Evolutionary conservation across 2,113 vertebrate species (phyloP).

Genomic region (Falcunculus frontatus): DNA sequence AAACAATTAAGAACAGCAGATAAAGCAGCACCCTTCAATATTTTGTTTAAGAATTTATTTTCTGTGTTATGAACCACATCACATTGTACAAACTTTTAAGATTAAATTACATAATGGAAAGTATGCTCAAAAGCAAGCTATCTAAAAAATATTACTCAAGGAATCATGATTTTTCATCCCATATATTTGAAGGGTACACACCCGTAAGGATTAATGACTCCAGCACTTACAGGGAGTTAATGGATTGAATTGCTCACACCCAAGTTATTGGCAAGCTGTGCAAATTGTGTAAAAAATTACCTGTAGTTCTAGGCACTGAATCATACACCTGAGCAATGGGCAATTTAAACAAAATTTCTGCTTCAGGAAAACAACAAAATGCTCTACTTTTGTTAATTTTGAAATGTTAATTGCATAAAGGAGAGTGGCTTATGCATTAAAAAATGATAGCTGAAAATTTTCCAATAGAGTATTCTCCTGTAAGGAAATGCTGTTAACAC

Average conservation of each 20-base stretch:
- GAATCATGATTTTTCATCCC: neutral
- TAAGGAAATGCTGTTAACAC: neutral
- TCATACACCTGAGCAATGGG: neutral
- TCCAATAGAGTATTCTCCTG: neutral
- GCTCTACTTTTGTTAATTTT: neutral
- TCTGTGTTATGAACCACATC: neutral
- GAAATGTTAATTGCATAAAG: neutral
- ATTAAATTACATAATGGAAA: neutral
- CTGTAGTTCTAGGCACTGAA: neutral
- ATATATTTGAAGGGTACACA: neutral
- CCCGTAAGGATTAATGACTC: neutral
- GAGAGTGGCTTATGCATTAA: neutral
- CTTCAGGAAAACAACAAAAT: neutral
- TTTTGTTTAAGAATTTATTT: neutral
- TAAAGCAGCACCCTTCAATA: neutral
- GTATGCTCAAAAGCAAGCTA: neutral
- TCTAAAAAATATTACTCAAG: neutral
- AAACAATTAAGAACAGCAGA: neutral
- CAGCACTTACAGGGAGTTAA: neutral
- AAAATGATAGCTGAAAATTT: neutral
- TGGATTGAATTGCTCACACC: neutral
- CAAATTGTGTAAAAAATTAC: neutral
- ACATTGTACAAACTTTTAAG: neutral
- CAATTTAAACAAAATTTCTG: neutral
- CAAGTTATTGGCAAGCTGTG: neutral